Evolutionary conservation across 2,113 vertebrate genomes (phyloP).

Genomic region (Python bivittatus): DNA sequence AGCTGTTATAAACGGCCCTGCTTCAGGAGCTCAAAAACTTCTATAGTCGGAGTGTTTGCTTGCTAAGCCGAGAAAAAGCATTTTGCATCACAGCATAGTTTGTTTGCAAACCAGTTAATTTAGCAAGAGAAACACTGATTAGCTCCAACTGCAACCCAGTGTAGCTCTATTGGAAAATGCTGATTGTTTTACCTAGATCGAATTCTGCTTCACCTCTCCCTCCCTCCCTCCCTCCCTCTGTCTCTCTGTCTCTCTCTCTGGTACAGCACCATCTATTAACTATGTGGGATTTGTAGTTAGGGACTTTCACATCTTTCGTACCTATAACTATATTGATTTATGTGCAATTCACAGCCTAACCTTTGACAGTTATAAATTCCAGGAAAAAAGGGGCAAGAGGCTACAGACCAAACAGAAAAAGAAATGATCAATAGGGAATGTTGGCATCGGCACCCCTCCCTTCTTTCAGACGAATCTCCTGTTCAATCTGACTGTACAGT

Average conservation of each 20-base stretch:
- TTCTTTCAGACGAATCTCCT: neutral
- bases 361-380: constrained; percentile 41
- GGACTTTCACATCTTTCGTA: constrained; percentile 26
- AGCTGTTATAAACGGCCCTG: neutral
- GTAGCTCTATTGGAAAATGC: neutral
- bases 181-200: neutral
- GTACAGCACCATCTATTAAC: constrained; percentile 15
- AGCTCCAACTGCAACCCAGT: neutral
- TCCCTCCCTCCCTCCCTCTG: neutral
- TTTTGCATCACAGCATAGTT: neutral
- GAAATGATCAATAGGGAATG: constrained; percentile 13
- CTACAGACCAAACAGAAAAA: constrained; percentile 23
- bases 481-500: neutral
- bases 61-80: neutral
- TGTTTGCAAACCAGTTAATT: neutral
- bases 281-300: constrained; percentile 20
- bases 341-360: constrained; percentile 26
- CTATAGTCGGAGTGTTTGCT: neutral
- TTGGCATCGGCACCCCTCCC: constrained; percentile 5
- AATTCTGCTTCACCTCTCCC: neutral
- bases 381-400: neutral
- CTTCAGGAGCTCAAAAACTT: neutral
- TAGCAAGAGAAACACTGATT: neutral
- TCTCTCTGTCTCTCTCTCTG: constrained; percentile 29
- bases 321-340: constrained; percentile 27